phyloP scores from a whole-genome alignment of 2,113 vertebrate genomes.

The Tautogolabrus adspersus region DNA sequence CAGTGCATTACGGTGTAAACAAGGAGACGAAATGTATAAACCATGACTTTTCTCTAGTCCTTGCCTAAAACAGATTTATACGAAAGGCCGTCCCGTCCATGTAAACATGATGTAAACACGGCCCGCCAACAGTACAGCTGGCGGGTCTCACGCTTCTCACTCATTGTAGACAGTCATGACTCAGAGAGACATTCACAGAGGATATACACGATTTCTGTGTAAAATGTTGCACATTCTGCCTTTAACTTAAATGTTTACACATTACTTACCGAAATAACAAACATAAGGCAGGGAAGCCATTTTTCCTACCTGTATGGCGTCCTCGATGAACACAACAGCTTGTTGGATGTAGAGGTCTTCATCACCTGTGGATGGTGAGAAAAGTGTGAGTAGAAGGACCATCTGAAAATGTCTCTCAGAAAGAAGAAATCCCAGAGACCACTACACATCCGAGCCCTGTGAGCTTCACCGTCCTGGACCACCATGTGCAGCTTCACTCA shows the following conservation, averaged over 20 bases:
- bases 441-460: background rate
- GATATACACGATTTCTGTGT: too few relatives aligned
- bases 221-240: too few relatives aligned
- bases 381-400: background rate
- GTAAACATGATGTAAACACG: too few relatives aligned
- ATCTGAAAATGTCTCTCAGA: constrained; percentile 7
- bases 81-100: too few relatives aligned
- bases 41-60: too few relatives aligned
- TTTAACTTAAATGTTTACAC: background rate
- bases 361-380: constrained; percentile 52
- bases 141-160: too few relatives aligned
- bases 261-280: background rate
- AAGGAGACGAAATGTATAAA: too few relatives aligned
- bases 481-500: background rate
- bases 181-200: too few relatives aligned
- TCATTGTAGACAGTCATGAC: too few relatives aligned
- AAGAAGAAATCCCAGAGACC: background rate
- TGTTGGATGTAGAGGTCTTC: constrained; percentile 87
- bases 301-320: constrained; percentile 89
- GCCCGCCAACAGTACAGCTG: too few relatives aligned
- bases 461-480: background rate
- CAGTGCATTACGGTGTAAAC: too few relatives aligned
- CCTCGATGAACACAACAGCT: constrained; percentile 94
- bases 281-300: background rate
- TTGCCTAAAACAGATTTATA: too few relatives aligned